Base-by-base conservation (phyloP, 2,888 invertebrate species). In the Acanthacorydalis orientalis region DNA sequence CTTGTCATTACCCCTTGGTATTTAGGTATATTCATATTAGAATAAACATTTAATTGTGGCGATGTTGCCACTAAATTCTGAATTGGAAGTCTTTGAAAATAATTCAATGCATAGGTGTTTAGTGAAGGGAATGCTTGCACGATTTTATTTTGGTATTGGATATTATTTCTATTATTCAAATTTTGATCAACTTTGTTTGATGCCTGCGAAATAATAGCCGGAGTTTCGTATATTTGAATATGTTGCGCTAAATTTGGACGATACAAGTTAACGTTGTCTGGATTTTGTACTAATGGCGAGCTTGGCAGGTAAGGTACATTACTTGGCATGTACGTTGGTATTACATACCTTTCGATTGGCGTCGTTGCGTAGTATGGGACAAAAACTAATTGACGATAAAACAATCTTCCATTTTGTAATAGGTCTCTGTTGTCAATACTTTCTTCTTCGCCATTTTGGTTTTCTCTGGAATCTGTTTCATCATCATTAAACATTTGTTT, bases 241-340 rank as follows among this genome's bases (percentile, higher is more conserved):
- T 34, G 15, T 31, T 50, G 40, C 43, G 53, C 53, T 7, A 55
- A 51, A 40, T 52, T 55, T 23, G 51, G 53, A 62, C 53, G 31
- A 63, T 60, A 47, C 57, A 59, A 23, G 52, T 57, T 60, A n/a
- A 62, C 53, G 42, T 60, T 61, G 44, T 60, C 55, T 12, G 62
- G 48, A 12, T 61, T 60, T 52, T 60, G 57, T 41, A 57, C 57
- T 23, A 23, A 6, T 4, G 23, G 23, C 23, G 23, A 23, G 6
- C 6, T 23, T 23, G 23, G 23, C 23, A 23, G 6, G 23, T 23
- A 23, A 23, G 23, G 23, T 6, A 23, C 23, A 23, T 23, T 23
- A 23, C 23, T 23, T 23, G 23, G 23, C 23, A 23, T 23, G 23
- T 23, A 2, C 6, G 23, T 23, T 23, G 23, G 23, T 6, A 23